A percentile compares a stretch with the other conserved stretches of the same genome.
Evolutionary conservation across 2,797 vertebrate genomes (phyloP).

Genomic region (Sternotherus odoratus): DNA sequence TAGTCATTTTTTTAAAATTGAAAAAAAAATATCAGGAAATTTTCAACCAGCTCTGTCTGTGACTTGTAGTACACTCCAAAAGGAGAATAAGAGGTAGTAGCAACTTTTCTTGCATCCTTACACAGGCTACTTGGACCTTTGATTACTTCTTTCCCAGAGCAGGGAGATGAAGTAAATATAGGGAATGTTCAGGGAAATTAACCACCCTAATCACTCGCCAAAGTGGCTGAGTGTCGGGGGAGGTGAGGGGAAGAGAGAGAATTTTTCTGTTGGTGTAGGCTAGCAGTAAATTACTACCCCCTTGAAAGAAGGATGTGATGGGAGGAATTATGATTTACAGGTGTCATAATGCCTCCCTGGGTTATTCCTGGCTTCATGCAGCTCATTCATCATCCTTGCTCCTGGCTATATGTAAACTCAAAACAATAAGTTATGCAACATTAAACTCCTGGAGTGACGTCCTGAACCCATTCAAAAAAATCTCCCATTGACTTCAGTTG

Average conservation of each 20-base stretch:
- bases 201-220: rapidly evolving
- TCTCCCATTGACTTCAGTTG: not conserved
- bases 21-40: not conserved
- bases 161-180: rapidly evolving
- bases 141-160: not conserved
- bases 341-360: not conserved
- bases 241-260: not conserved
- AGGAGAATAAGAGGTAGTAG: not conserved
- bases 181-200: not conserved
- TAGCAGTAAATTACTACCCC: not conserved
- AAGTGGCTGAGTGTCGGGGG: not conserved
- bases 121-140: not conserved
- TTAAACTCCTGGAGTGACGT: conserved; percentile 1
- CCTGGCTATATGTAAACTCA: not conserved
- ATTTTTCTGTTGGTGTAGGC: not conserved
- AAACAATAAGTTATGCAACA: not conserved
- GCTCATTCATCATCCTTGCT: conserved; percentile 11
- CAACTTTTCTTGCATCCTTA: not conserved
- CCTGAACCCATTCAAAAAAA: not conserved
- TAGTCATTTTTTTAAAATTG: not conserved
- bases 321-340: not conserved
- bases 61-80: not conserved
- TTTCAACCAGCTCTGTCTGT: not conserved
- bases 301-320: not conserved
- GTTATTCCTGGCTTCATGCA: not conserved